A percentile compares a stretch with the other conserved stretches of the same genome.
These are phyloP conservation scores for Boulengeromyrus knoepffleri DNA, from an alignment of 2,113 vertebrate genomes.

Conservation along the genomic window DNA sequence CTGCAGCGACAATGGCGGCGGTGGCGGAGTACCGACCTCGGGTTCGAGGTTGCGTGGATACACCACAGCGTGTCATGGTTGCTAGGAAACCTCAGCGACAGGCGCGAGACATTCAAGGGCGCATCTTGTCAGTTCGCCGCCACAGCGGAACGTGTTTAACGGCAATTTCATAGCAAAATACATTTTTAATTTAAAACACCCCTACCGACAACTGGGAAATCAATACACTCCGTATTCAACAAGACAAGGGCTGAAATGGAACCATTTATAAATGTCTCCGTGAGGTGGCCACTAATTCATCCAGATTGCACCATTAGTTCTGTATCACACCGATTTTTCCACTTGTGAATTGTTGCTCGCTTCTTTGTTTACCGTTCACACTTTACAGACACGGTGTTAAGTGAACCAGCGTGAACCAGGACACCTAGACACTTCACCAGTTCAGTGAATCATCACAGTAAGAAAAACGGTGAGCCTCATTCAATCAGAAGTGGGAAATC, in stretches of 20 bases:
- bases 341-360: background rate
- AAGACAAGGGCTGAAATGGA: background rate
- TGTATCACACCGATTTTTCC: background rate
- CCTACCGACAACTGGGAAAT: background rate
- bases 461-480: background rate
- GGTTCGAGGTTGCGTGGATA: background rate
- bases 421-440: background rate
- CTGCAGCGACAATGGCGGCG: background rate
- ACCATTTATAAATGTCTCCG: background rate
- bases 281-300: background rate
- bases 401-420: background rate
- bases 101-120: background rate
- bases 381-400: background rate
- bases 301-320: background rate
- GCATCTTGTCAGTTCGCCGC: background rate
- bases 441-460: background rate
- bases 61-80: constrained; percentile 16
- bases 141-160: background rate
- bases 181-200: background rate
- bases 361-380: background rate
- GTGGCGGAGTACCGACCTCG: background rate
- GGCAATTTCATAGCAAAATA: background rate
- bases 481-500: background rate
- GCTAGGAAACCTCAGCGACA: constrained; percentile 33
- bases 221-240: background rate